phyloP scores from a whole-genome alignment of 1,140 invertebrate genomes.

The Ditylenchus dipsaci region DNA sequence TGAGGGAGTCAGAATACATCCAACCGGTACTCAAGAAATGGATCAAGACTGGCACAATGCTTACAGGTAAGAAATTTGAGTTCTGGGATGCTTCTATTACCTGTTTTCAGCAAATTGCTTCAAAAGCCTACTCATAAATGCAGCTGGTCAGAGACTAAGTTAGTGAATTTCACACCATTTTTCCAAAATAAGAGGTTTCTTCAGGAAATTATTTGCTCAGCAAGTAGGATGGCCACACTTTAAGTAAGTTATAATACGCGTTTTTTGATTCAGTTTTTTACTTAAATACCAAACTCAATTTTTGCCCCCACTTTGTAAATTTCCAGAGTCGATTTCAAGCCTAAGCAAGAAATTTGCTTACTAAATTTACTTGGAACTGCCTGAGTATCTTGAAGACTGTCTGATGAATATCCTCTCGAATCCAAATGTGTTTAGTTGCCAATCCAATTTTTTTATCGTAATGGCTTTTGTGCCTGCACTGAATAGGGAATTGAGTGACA shows the following conservation, averaged over 20 bases:
- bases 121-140: conserved; percentile 49
- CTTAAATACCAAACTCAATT: neutral
- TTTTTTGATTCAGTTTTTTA: conserved; percentile 26
- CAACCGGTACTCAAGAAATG: conserved; percentile 11
- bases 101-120: conserved; percentile 39
- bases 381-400: too few relatives aligned
- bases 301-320: too few relatives aligned
- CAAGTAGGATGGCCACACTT: conserved; percentile 39
- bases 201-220: conserved; percentile 26
- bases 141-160: conserved; percentile 39
- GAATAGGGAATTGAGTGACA: too few relatives aligned
- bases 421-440: too few relatives aligned
- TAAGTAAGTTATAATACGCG: conserved; percentile 14
- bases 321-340: conserved; percentile 12
- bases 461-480: too few relatives aligned
- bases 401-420: too few relatives aligned
- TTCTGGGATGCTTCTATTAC: neutral
- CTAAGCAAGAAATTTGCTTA: conserved; percentile 40
- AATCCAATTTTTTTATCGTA: too few relatives aligned
- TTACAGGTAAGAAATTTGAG: conserved; percentile 43
- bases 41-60: conserved; percentile 49
- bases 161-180: conserved; percentile 19
- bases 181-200: neutral
- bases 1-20: conserved; percentile 24
- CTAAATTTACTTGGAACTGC: conserved; percentile 44